phyloP scores from a whole-genome alignment of 2,797 vertebrate genomes.

The Coendou prehensilis region DNA sequence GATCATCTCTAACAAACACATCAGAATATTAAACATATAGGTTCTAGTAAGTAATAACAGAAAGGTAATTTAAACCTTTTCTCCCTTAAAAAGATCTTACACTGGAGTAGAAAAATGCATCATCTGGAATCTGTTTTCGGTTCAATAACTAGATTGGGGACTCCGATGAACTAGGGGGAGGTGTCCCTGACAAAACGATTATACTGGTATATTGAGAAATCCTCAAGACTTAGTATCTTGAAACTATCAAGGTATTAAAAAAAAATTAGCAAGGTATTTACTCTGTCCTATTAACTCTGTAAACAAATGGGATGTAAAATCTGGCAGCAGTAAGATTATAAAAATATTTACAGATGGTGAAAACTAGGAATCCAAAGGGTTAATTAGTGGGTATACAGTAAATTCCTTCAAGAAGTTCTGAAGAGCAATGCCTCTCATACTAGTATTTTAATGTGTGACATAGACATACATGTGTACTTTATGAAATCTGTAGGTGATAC shows the following conservation, averaged over 20 bases:
- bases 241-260: not conserved
- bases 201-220: not conserved
- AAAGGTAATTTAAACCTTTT: not conserved
- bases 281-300: not conserved
- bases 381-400: not conserved
- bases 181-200: not conserved
- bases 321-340: not conserved
- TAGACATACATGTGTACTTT: not conserved
- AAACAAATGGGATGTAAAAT: not conserved
- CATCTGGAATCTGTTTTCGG: not conserved
- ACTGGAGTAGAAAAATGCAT: not conserved
- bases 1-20: not conserved
- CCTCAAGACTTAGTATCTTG: not conserved
- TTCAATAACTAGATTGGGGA: not conserved
- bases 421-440: not conserved
- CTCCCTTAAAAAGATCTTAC: not conserved
- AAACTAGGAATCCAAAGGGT: not conserved
- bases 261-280: not conserved
- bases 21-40: not conserved
- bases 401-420: not conserved
- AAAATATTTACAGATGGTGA: not conserved
- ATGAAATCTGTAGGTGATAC: not conserved
- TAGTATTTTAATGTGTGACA: not conserved
- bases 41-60: not conserved
- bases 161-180: not conserved